Evolutionary conservation across 2,797 vertebrate species (phyloP).

Genomic region (Anableps anableps): DNA sequence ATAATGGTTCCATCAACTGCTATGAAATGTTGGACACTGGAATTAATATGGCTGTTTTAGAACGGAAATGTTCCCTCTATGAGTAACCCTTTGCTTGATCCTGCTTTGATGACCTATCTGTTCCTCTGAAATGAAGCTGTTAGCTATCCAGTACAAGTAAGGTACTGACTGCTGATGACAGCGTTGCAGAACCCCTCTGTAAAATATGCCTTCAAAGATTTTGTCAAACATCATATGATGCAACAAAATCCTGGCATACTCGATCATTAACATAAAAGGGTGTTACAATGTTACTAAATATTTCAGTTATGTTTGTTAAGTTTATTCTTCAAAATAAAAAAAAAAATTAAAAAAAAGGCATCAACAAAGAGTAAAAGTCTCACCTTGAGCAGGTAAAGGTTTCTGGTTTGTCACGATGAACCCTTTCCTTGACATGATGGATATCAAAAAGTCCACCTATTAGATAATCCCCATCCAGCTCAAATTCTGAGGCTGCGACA

Average conservation of each 20-base stretch:
- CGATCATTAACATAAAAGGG: background rate
- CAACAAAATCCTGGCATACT: background rate
- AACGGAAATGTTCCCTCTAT: background rate
- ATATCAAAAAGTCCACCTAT: slow-evolving; percentile 76
- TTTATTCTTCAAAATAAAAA: background rate
- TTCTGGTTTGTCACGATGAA: slow-evolving; percentile 38
- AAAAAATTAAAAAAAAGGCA: background rate
- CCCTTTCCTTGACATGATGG: slow-evolving; percentile 28
- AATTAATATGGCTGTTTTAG: background rate
- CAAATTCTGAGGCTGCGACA: slow-evolving; percentile 62
- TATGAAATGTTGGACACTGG: background rate
- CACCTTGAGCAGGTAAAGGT: slow-evolving; percentile 67
- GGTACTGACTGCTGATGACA: background rate
- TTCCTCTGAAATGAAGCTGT: background rate
- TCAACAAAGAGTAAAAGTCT: slow-evolving; percentile 32
- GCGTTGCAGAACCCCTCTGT: background rate
- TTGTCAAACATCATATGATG: background rate
- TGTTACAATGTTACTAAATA: background rate
- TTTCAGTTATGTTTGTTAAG: background rate
- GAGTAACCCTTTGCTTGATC: background rate
- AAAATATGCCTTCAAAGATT: background rate
- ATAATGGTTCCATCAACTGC: background rate
- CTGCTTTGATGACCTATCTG: background rate
- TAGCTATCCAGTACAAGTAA: background rate
- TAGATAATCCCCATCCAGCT: slow-evolving; percentile 70